Evolutionary conservation across 2,888 invertebrate species (phyloP), one percentile per base, ranked within the genome.

Genomic region (Dastarcus helophoroides): DNA sequence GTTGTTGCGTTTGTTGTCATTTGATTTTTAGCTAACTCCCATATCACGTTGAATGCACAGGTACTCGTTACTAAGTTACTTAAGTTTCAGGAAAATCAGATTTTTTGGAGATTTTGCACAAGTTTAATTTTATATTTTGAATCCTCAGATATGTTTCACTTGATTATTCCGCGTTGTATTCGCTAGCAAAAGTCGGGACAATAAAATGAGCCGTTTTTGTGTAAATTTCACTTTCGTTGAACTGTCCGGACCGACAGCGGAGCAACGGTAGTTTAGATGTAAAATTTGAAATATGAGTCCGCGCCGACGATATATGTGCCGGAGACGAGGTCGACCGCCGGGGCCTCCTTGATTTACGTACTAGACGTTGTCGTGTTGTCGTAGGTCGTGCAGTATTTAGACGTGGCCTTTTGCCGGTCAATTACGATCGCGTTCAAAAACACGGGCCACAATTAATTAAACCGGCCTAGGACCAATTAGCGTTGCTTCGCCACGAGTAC

Each of bases 391-490:
- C 21, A 8, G 29, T 25, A 23, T 5, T 23, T 23, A 11, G 24
- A 5, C 8, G 9, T 23, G 24, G 9, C 9, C 7, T 31, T 36
- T 29, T 38, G 43, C 36, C 40, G 41, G 47, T 43, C 48, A 50
- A 48, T 48, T 51, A 47, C 47, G 41, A 45, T 48, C 45, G 43
- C 49, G 46, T 43, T 50, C 44, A 46, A 52, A 53, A 52, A 50
- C 52, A 48, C 43, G 51, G 43, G 47, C 45, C 32, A 42, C 44
- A 51, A 52, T 52, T 52, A 53, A 52, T 53, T 51, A 47, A 40
- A 42, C 38, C 38, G 26, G 19, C 12, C 26, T 33, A 42, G 43
- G 40, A 44, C 50, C 51, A 51, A 52, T 51, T 51, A 52, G 44
- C 43, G 48, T 44, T 47, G 48, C 39, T 33, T 43, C 40, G 40